Evolutionary conservation across 2,888 invertebrate species (phyloP).

Genomic region (Poecilus cupreus): DNA sequence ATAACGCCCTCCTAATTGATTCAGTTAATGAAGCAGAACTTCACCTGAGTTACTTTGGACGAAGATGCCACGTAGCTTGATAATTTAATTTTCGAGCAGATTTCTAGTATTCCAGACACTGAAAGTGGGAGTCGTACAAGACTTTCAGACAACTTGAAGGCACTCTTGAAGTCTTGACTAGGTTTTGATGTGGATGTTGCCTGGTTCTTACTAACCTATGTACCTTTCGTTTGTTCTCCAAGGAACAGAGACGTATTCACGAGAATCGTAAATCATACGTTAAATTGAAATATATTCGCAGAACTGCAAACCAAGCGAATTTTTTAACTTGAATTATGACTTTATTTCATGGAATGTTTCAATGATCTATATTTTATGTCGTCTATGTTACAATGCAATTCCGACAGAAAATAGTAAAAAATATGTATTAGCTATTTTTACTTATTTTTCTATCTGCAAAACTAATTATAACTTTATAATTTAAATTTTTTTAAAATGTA

Average conservation of each 20-base stretch:
- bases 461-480: no score
- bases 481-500: no score
- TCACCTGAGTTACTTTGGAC: slow-evolving; percentile 28
- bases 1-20: slow-evolving; percentile 44
- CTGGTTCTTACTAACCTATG: background rate
- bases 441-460: no score
- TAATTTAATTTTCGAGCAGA: slow-evolving; percentile 44
- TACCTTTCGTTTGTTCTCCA: slow-evolving; percentile 18
- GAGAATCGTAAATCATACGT: background rate
- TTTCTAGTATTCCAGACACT: slow-evolving; percentile 35
- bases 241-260: background rate
- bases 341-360: slow-evolving; percentile 8
- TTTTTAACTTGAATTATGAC: slow-evolving; percentile 23
- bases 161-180: background rate
- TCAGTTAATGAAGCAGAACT: slow-evolving; percentile 52
- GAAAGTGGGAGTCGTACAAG: background rate
- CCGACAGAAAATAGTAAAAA: background rate
- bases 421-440: background rate
- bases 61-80: background rate
- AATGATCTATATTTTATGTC: slow-evolving; percentile 9
- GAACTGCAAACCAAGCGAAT: slow-evolving; percentile 6
- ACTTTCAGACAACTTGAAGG: background rate
- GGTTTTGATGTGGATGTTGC: background rate
- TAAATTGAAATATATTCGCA: slow-evolving; percentile 35
- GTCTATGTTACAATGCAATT: background rate